Evolutionary conservation across 2,113 vertebrate genomes (phyloP).

Genomic region (Cryptotis parvus): DNA sequence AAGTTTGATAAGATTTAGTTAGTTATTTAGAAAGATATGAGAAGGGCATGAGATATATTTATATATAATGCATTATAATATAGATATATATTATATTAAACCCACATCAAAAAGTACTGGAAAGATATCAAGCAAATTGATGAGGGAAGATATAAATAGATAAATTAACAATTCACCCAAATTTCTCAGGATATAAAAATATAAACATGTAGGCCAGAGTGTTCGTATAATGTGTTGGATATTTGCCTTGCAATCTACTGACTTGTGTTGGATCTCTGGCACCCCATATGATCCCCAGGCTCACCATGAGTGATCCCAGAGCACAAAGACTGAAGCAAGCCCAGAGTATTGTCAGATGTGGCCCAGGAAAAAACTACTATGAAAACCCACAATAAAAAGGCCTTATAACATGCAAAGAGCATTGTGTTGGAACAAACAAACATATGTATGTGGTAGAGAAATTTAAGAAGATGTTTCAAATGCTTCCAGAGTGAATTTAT

Average conservation of each 20-base stretch:
- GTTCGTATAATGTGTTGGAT: no score
- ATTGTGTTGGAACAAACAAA: background rate
- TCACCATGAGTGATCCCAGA: no score
- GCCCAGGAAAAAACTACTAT: no score
- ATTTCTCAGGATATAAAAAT: background rate
- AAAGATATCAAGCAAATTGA: slow-evolving; percentile 1
- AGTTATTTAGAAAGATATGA: background rate
- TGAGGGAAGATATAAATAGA: background rate
- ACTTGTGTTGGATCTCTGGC: no score
- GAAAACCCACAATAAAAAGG: background rate
- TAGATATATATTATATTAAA: no score
- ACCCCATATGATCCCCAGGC: no score
- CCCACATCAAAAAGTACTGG: background rate
- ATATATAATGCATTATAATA: no score
- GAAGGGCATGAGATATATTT: slow-evolving; percentile 2
- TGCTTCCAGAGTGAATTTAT: background rate
- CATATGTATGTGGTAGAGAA: background rate
- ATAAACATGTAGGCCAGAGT: no score
- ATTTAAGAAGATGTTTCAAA: background rate
- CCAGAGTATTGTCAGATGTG: no score
- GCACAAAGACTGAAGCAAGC: no score
- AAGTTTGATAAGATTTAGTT: background rate
- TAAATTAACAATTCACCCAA: background rate
- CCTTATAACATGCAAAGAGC: background rate
- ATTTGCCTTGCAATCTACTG: no score